Evolutionary conservation across 1,140 invertebrate species (phyloP), one percentile per base, ranked within the genome.

Genomic region (Drosophila mauritiana): DNA sequence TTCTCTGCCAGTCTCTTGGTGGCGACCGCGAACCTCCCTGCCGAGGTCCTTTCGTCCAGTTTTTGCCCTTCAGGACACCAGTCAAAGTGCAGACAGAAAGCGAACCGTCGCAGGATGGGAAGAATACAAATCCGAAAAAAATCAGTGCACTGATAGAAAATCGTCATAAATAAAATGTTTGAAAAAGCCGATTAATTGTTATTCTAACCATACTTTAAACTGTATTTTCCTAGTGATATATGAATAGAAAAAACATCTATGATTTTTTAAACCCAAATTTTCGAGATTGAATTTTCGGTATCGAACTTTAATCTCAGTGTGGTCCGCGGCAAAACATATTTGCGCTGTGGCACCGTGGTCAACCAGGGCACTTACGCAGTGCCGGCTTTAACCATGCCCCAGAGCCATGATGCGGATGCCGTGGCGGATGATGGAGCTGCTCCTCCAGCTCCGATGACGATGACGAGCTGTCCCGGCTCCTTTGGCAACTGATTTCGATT

Each of bases 401-500:
- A 55, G 54, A 64, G 82, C 61, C 72, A 49, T 42, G 68, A 67
- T 63, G 73, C 58, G 62, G 79, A 51, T 46, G 69, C 27, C 56
- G 68, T 31, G 43, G 61, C 34, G 73, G 53, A 43, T 73, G 46
- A 53, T 55, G 72, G 69, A 74, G 40, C 63, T 54, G 37, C 48
- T 58, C 15, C 31, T 37, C 13, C 51, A 42, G 61, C 13, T 13
- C 39, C 56, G 55, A 61, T 31, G 51, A 72, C 70, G 79, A 89
- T 69, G 73, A 61, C 46, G 75, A 54, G 78, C 45, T 72, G 64
- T 64, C 43, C 63, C 58, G 57, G 49, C 48, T 63, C 75, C 53
- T 55, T 65, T 73, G 58, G 59, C 61, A 86, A 84, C 84, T 89
- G 84, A 89, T 89, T 89, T 89, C 84, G 85, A 89, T 89, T 89